Conservation (phyloP, 1,140 invertebrate genomes). For the Scylla paramamosain region DNA sequence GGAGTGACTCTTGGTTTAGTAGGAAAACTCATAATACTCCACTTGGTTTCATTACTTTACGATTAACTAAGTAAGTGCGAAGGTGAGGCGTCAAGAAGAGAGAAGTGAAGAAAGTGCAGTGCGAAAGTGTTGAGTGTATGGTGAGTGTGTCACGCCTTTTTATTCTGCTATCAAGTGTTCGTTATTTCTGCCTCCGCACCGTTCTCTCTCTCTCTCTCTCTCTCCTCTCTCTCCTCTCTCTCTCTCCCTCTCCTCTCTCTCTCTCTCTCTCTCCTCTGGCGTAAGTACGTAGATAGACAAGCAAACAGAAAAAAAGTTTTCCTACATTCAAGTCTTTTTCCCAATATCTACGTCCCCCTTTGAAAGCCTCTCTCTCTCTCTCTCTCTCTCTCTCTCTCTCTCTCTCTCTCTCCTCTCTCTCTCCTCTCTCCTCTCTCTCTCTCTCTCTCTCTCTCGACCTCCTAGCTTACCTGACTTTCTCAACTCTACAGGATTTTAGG, state of each 20-base stretch:
- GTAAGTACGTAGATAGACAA: neutral
- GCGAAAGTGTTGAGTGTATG: no score
- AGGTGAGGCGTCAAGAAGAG: neutral
- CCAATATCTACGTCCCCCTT: neutral
- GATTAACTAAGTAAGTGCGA: neutral
- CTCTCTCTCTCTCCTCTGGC: constrained; percentile 40
- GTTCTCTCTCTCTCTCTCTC: constrained; percentile 54
- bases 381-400: neutral
- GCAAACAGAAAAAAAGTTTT: neutral
- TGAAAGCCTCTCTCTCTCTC: neutral
- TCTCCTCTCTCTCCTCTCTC: constrained; percentile 11
- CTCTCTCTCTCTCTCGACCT: neutral
- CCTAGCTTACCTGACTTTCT: neutral
- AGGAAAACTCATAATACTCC: neutral
- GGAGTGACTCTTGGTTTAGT: no score
- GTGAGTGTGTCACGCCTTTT: no score
- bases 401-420: neutral
- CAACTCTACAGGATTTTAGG: neutral
- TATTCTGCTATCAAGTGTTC: neutral
- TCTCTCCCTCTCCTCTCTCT: constrained; percentile 4
- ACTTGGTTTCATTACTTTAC: neutral
- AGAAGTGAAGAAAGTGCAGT: no score
- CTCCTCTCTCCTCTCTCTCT: neutral
- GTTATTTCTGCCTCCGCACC: neutral
- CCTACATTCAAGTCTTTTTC: neutral